Conservation (phyloP, 1,140 invertebrate genomes). For the Meloidogyne exigua region DNA sequence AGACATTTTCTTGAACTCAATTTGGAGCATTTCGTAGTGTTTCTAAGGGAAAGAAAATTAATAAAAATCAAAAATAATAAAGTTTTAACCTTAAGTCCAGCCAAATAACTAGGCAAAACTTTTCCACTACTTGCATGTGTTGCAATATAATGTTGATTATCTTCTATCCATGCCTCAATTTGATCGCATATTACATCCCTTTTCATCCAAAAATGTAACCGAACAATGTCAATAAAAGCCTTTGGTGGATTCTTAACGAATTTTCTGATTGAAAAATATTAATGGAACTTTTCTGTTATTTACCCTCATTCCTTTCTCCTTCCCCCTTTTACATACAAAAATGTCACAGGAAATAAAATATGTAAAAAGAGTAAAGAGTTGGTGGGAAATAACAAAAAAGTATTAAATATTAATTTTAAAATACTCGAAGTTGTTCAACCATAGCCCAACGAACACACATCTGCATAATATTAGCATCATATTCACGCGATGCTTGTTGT, state of each 20-base stretch:
- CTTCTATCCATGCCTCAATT: conserved; percentile 75
- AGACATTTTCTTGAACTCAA: conserved; percentile 2
- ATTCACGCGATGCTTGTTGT: conserved; percentile 72
- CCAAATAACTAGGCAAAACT: conserved; percentile 27
- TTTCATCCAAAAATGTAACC: conserved; percentile 91
- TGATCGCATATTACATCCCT: conserved; percentile 83
- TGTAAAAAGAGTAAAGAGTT: too few relatives aligned
- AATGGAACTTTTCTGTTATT: too few relatives aligned
- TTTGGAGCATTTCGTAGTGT: conserved; percentile 17
- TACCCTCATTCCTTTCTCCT: too few relatives aligned
- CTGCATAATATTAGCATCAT: conserved; percentile 91
- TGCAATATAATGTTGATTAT: conserved; percentile 22
- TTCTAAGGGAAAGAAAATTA: conserved; percentile 13
- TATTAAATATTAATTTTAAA: too few relatives aligned
- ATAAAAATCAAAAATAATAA: neutral
- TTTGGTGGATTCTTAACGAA: conserved; percentile 36
- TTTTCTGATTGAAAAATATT: too few relatives aligned
- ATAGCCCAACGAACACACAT: conserved; percentile 92
- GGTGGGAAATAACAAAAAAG: too few relatives aligned
- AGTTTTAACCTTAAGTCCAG: conserved; percentile 25
- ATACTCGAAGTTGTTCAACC: conserved; percentile 70
- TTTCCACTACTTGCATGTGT: conserved; percentile 16
- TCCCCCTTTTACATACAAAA: too few relatives aligned
- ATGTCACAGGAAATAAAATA: too few relatives aligned
- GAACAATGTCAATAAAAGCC: conserved; percentile 74